These are phyloP conservation scores for Holcopasites calliopsidis DNA, from an alignment of 1,140 invertebrate genomes.

Conservation along the genomic window DNA sequence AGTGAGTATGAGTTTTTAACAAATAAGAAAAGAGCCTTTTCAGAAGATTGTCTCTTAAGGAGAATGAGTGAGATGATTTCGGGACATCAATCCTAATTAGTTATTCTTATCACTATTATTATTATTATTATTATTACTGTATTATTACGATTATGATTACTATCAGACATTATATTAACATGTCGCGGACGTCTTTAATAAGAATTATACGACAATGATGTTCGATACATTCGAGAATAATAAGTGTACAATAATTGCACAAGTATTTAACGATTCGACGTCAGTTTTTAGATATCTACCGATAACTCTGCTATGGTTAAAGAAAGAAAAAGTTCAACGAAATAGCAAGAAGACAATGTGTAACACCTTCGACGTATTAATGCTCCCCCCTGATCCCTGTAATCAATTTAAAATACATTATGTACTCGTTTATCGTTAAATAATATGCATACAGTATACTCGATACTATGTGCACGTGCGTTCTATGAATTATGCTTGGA, in stretches of 20 bases:
- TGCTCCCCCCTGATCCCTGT: constrained; percentile 34
- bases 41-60: constrained; percentile 31
- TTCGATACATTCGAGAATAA: constrained; percentile 73
- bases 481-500: constrained; percentile 47
- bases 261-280: constrained; percentile 52
- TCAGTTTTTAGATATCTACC: constrained; percentile 35
- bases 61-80: constrained; percentile 38
- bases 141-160: too few species aligned
- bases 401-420: constrained; percentile 42
- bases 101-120: neutral
- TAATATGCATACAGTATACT: constrained; percentile 38
- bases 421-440: constrained; percentile 48
- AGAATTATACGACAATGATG: constrained; percentile 67
- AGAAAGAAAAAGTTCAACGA: constrained; percentile 31
- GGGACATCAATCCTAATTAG: neutral
- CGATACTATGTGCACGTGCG: constrained; percentile 18
- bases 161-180: constrained; percentile 35
- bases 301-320: constrained; percentile 36
- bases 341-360: constrained; percentile 27
- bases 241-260: constrained; percentile 41
- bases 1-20: constrained; percentile 54
- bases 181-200: constrained; percentile 55
- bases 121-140: constrained; percentile 5
- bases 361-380: constrained; percentile 55
- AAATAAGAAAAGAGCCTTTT: constrained; percentile 14